Conservation (phyloP, 2,113 vertebrate genomes). For the Albula glossodonta region DNA sequence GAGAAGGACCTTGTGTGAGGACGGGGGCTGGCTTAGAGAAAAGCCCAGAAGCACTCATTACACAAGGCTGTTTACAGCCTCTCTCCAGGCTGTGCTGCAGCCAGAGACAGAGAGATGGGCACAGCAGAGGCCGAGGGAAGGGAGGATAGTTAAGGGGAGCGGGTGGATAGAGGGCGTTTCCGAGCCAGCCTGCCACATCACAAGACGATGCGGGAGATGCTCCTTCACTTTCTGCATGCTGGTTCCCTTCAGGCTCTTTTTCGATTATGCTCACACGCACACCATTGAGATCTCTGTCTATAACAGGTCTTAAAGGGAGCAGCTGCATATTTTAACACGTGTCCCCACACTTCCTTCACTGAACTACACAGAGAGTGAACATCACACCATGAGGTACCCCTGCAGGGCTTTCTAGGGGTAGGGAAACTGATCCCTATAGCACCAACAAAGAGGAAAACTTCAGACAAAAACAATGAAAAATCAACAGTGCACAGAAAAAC, state of each 20-base stretch:
- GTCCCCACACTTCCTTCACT: background rate
- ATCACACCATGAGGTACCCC: conserved; percentile 20
- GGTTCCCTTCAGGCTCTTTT: background rate
- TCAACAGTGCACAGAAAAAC: conserved; percentile 30
- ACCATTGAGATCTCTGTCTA: background rate
- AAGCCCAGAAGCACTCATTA: background rate
- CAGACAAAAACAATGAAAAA: conserved; percentile 30
- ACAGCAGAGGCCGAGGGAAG: background rate
- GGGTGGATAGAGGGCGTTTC: background rate
- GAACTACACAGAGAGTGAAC: background rate
- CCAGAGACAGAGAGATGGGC: background rate
- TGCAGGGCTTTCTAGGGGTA: conserved; percentile 22
- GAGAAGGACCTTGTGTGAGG: background rate
- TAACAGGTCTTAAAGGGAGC: background rate
- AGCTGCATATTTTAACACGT: background rate
- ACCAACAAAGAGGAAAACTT: conserved; percentile 28
- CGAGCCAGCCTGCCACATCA: background rate
- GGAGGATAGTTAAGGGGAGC: background rate
- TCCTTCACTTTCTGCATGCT: background rate
- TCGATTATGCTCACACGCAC: background rate
- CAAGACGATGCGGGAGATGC: background rate
- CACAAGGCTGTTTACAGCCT: background rate
- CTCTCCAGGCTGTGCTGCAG: background rate
- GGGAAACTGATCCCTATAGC: conserved; percentile 25
- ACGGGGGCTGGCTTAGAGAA: background rate